These are phyloP conservation scores for Leptopilina myrica DNA, from an alignment of 2,888 invertebrate species.

Conservation along the genomic window DNA sequence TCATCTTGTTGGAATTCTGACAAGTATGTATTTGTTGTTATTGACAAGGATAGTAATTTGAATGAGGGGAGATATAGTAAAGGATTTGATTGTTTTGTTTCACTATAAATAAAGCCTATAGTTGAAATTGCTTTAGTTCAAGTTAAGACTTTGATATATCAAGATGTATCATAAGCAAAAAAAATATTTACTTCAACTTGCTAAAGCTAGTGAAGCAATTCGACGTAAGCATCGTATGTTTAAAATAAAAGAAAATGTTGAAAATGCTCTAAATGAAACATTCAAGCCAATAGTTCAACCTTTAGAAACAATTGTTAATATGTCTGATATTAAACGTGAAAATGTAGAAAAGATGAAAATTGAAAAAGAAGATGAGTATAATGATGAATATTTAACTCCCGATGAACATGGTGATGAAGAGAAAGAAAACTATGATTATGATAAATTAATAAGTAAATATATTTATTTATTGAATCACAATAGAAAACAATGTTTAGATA, in stretches of 20 bases:
- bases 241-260: not conserved
- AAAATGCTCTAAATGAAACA: not conserved
- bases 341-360: too few relatives aligned
- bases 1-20: too few relatives aligned
- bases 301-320: too few relatives aligned
- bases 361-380: too few relatives aligned
- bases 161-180: not conserved
- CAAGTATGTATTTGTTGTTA: too few relatives aligned
- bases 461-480: not conserved
- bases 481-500: too few relatives aligned
- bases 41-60: too few relatives aligned
- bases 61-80: too few relatives aligned
- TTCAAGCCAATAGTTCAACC: conserved; percentile 6
- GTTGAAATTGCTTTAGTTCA: not conserved
- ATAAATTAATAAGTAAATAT: not conserved
- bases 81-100: conserved; percentile 12
- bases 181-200: not conserved
- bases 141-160: conserved; percentile 4
- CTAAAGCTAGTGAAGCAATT: conserved; percentile 18
- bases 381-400: too few relatives aligned
- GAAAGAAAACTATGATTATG: not conserved
- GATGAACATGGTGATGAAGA: not conserved
- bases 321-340: too few relatives aligned
- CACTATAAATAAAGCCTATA: not conserved
- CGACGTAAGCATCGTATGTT: not conserved